These are phyloP conservation scores for Cephus pulcher DNA, from an alignment of 2,888 invertebrate genomes.

Conservation along the genomic window DNA sequence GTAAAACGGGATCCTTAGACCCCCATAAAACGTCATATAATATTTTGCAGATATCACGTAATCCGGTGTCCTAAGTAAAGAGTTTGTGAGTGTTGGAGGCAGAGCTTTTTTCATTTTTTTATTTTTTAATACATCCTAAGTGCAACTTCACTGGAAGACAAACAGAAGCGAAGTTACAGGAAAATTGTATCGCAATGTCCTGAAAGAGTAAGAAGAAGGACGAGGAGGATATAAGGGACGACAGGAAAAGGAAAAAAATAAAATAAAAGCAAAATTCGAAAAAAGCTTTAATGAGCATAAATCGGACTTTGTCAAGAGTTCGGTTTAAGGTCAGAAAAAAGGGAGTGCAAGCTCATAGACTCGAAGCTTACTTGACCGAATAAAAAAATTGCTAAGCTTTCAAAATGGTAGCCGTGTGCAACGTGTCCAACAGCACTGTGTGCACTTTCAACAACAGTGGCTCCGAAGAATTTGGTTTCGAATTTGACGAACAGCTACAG, in stretches of 20 bases:
- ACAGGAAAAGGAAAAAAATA: background rate
- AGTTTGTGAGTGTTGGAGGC: background rate
- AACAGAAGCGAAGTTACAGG: background rate
- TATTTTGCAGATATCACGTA: background rate
- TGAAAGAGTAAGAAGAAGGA: background rate
- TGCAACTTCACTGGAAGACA: background rate
- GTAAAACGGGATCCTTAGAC: background rate
- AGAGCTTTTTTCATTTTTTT: background rate
- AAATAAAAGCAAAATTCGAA: background rate
- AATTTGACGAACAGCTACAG: slow-evolving; percentile 62
- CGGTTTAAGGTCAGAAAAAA: slow-evolving; percentile 14
- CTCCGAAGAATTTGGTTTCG: slow-evolving; percentile 37
- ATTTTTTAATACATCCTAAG: background rate
- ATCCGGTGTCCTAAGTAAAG: background rate
- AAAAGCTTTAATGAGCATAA: slow-evolving; percentile 9
- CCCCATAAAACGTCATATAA: background rate
- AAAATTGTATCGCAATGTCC: background rate
- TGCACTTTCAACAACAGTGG: slow-evolving; percentile 22
- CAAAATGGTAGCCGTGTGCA: slow-evolving; percentile 19
- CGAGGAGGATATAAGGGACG: background rate
- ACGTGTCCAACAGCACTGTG: slow-evolving; percentile 22
- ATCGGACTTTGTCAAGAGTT: slow-evolving; percentile 2
- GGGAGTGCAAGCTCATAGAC: background rate
- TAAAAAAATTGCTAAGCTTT: background rate
- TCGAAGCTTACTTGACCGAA: background rate